A percentile compares a stretch with the other conserved stretches of the same genome.
Conservation (phyloP, 2,113 vertebrate genomes). For the Laticauda laticaudata region DNA sequence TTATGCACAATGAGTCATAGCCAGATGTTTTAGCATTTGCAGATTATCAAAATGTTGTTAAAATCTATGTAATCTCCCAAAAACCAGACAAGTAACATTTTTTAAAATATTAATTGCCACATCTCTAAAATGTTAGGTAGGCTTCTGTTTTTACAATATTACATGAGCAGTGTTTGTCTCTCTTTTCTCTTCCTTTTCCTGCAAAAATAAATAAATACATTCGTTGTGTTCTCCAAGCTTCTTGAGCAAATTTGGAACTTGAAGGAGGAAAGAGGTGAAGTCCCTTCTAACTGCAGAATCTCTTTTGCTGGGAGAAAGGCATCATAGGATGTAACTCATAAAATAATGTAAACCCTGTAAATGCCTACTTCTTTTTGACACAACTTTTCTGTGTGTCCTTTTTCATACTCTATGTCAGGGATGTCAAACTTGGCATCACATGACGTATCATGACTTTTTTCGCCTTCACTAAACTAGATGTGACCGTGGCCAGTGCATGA, state of each 20-base stretch:
- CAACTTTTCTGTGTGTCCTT: background rate
- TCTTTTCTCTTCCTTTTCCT: background rate
- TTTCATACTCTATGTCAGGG: background rate
- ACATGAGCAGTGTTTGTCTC: background rate
- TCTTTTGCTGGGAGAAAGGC: background rate
- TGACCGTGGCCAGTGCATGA: too few relatives aligned
- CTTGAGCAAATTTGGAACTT: background rate
- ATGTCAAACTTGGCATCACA: too few relatives aligned
- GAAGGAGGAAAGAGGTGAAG: background rate
- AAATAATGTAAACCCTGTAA: background rate
- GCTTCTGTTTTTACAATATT: background rate
- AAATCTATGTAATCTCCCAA: slow-evolving; percentile 29
- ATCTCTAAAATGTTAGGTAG: background rate
- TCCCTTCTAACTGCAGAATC: background rate
- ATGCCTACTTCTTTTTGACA: background rate
- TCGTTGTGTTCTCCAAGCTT: background rate
- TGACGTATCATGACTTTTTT: too few relatives aligned
- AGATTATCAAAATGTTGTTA: slow-evolving; percentile 2
- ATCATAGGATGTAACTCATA: background rate
- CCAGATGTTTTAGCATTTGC: slow-evolving; percentile 51
- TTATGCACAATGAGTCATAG: slow-evolving; percentile 43
- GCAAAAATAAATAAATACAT: background rate
- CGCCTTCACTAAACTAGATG: too few relatives aligned
- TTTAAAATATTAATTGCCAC: background rate
- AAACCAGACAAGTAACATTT: background rate